Percentiles rank a stretch among this genome's conserved stretches.
Conservation (phyloP, 2,888 invertebrate genomes). For the Resseliella maxima region DNA sequence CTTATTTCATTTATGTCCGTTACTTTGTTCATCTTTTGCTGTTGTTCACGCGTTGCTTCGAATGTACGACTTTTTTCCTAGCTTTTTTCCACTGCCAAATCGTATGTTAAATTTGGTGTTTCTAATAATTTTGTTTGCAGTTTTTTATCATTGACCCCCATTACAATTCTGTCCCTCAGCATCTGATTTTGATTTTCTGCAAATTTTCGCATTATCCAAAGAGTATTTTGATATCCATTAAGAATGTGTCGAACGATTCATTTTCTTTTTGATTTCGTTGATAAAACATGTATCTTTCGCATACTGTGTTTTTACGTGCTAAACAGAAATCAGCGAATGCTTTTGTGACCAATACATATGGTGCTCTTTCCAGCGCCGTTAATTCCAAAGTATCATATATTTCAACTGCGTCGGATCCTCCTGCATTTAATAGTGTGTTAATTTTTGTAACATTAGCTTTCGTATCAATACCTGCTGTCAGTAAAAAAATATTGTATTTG, state of each 20-base stretch:
- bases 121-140: conserved; percentile 58
- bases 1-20: too few species aligned
- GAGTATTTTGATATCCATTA: conserved; percentile 59
- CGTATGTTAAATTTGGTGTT: conserved; percentile 56
- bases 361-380: conserved; percentile 58
- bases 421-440: conserved; percentile 61
- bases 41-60: background rate
- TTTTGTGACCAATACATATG: conserved; percentile 59
- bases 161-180: conserved; percentile 59
- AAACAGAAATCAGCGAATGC: conserved; percentile 59
- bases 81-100: conserved; percentile 57
- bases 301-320: conserved; percentile 58
- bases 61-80: conserved; percentile 55
- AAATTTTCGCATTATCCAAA: conserved; percentile 58
- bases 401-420: conserved; percentile 61
- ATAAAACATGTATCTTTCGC: conserved; percentile 58
- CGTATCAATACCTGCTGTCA: background rate
- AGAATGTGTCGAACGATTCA: conserved; percentile 60
- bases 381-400: conserved; percentile 61
- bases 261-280: conserved; percentile 57
- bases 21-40: too few species aligned
- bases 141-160: conserved; percentile 58
- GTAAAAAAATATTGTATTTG: background rate
- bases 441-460: conserved; percentile 60
- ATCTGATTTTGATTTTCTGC: conserved; percentile 57